Conservation (phyloP, 2,888 invertebrate genomes). For the Tanypteryx hageni region DNA sequence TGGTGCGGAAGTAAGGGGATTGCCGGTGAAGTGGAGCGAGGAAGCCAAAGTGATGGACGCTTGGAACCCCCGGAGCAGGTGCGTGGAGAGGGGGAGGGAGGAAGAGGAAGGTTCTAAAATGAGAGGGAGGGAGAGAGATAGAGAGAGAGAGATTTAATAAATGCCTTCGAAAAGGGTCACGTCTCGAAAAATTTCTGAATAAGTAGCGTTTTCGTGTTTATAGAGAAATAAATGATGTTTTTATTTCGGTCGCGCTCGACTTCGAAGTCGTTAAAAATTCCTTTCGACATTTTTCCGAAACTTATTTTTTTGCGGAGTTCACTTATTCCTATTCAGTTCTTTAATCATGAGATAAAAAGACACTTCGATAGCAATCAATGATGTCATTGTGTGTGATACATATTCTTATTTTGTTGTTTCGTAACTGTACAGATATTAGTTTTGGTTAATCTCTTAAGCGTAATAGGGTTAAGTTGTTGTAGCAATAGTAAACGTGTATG, state of each 20-base stretch:
- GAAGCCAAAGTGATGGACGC: constrained; percentile 23
- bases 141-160: not conserved
- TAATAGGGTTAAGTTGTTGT: too few relatives aligned
- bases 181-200: not conserved
- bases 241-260: not conserved
- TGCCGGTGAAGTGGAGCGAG: constrained; percentile 2
- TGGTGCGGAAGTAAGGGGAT: constrained; percentile 22
- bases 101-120: too few relatives aligned
- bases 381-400: too few relatives aligned
- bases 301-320: not conserved
- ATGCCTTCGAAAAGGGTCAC: not conserved
- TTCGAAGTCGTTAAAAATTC: not conserved
- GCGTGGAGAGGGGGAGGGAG: not conserved
- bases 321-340: not conserved
- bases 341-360: too few relatives aligned
- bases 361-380: too few relatives aligned
- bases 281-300: not conserved
- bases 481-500: too few relatives aligned
- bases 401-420: too few relatives aligned
- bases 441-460: too few relatives aligned
- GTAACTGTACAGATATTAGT: too few relatives aligned
- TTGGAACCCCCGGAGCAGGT: not conserved
- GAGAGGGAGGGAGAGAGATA: too few relatives aligned
- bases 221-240: not conserved
- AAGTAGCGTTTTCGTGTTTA: not conserved